A percentile compares a stretch with the other conserved stretches of the same genome.
Conservation (phyloP, 2,113 vertebrate genomes). For the Sebastes fasciatus region DNA sequence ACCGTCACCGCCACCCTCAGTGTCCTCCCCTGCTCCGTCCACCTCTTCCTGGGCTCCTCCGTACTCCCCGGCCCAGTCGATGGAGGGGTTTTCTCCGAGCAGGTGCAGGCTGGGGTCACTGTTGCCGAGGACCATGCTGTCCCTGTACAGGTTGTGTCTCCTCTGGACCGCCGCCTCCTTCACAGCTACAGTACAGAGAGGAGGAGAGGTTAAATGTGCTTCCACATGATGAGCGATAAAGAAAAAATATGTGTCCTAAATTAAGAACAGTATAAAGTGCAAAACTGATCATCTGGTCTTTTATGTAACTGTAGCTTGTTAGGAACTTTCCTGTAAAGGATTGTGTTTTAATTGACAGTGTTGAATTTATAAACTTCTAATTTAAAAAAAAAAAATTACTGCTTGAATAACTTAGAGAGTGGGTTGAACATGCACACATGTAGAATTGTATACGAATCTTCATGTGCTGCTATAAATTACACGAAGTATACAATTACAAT, state of each 20-base stretch:
- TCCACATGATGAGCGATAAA: neutral
- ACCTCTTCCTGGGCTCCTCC: constrained; percentile 52
- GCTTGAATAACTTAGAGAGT: too few species aligned
- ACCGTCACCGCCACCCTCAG: neutral
- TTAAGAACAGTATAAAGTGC: neutral
- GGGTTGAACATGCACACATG: neutral
- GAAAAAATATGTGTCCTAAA: neutral
- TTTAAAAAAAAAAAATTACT: too few species aligned
- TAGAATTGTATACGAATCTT: too few species aligned
- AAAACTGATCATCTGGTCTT: neutral
- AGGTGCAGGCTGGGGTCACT: constrained; percentile 95
- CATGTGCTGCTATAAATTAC: neutral
- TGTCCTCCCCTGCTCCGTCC: constrained; percentile 41
- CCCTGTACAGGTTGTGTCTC: constrained; percentile 95
- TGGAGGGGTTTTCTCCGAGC: constrained; percentile 86
- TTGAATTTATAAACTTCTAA: too few species aligned
- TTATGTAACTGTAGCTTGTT: too few species aligned
- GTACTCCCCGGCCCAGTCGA: constrained; percentile 87
- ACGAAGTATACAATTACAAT: neutral
- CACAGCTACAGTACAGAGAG: constrained; percentile 86
- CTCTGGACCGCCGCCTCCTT: constrained; percentile 95
- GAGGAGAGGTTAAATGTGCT: neutral
- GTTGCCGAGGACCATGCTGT: constrained; percentile 94
- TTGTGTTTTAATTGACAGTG: too few species aligned
- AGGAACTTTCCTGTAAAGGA: neutral